phyloP scores from a whole-genome alignment of 2,797 vertebrate species.

The Pipistrellus nathusii region DNA sequence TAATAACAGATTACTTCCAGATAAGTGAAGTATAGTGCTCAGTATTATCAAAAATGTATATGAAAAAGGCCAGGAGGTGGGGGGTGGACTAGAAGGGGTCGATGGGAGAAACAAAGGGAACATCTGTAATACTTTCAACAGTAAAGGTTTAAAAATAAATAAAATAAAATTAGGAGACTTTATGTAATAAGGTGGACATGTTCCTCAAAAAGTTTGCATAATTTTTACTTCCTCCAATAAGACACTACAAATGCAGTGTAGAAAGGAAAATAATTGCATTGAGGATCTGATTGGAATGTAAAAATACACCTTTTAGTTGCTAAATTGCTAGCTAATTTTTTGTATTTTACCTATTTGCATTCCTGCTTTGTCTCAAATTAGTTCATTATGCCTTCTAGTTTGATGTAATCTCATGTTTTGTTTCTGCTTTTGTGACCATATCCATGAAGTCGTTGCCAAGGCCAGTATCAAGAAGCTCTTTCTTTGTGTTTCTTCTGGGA shows the following conservation, averaged over 20 bases:
- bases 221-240: constrained; percentile 34
- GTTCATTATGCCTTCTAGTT: neutral
- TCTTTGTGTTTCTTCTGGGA: neutral
- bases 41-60: neutral
- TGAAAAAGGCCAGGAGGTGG: neutral
- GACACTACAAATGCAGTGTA: neutral
- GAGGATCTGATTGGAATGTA: constrained; percentile 15
- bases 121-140: too few relatives aligned
- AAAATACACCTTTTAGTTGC: neutral
- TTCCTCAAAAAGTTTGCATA: neutral
- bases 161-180: neutral
- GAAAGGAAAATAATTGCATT: constrained; percentile 33
- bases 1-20: constrained; percentile 23
- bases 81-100: too few relatives aligned
- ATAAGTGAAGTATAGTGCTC: neutral
- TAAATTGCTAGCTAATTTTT: neutral
- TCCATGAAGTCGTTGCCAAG: neutral
- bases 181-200: neutral
- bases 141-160: too few relatives aligned
- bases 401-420: neutral
- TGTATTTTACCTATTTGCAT: constrained; percentile 48
- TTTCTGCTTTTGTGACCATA: constrained; percentile 10
- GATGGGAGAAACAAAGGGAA: too few relatives aligned
- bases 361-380: constrained; percentile 34
- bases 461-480: neutral